These are phyloP conservation scores for Anarhynchus alexandrinus DNA, from an alignment of 2,113 vertebrate species.

Conservation along the genomic window DNA sequence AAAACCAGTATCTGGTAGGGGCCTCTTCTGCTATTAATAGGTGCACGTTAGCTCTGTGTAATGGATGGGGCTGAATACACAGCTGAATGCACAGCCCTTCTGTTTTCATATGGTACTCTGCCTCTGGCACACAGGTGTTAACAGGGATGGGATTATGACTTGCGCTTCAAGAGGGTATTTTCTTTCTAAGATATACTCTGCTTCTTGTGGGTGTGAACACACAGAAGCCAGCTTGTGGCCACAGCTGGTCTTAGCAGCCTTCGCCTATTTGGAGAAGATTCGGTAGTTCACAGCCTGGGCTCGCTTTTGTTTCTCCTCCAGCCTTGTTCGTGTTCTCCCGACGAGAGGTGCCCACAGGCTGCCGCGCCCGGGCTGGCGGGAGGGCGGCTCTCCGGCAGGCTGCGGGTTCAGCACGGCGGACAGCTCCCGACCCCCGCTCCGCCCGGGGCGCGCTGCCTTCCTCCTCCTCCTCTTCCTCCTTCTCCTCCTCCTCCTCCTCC, in stretches of 20 bases:
- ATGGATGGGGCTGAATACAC: too few species aligned
- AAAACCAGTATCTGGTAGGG: background rate
- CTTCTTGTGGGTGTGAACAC: background rate
- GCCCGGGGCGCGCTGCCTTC: too few species aligned
- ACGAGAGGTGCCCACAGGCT: fast-evolving
- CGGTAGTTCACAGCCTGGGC: fast-evolving
- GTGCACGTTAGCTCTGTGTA: background rate
- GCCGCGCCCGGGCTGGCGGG: background rate
- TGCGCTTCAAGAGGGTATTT: background rate
- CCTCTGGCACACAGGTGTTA: background rate
- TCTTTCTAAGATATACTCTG: background rate
- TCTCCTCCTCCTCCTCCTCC: background rate
- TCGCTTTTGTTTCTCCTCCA: background rate
- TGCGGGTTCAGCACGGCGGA: background rate
- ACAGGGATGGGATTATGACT: background rate
- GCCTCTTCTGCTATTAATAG: background rate
- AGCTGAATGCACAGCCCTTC: background rate
- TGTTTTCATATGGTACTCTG: background rate
- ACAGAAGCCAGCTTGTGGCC: background rate
- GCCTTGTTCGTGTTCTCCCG: background rate
- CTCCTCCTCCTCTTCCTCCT: background rate
- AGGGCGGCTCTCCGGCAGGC: background rate
- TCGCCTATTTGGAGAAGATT: background rate
- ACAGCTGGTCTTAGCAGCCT: background rate
- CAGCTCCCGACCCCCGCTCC: background rate